phyloP scores from a whole-genome alignment of 1,140 invertebrate species.

The Drosophila nigrodunni region DNA sequence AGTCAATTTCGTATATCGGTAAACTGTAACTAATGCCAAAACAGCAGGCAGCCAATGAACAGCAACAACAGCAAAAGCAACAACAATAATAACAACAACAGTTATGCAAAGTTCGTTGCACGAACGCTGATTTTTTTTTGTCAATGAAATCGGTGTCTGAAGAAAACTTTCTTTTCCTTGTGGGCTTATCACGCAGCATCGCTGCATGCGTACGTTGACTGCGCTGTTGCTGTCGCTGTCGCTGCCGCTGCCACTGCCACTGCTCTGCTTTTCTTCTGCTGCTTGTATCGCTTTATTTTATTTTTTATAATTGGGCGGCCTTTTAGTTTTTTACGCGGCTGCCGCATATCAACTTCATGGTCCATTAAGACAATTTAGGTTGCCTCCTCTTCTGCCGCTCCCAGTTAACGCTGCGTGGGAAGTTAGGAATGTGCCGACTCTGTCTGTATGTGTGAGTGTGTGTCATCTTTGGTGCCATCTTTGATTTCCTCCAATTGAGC shows the following conservation, averaged over 20 bases:
- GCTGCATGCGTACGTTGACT: constrained; percentile 33
- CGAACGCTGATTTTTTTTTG: constrained; percentile 55
- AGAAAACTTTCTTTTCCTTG: constrained; percentile 73
- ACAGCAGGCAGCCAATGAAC: constrained; percentile 42
- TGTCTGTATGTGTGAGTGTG: constrained; percentile 11
- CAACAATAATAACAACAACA: constrained; percentile 58
- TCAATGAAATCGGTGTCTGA: constrained; percentile 65
- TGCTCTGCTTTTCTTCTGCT: constrained; percentile 44
- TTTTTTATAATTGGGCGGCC: constrained; percentile 70
- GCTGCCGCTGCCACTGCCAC: no score
- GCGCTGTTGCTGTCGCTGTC: constrained; percentile 4
- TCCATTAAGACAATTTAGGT: constrained; percentile 81
- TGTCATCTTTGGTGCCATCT: constrained; percentile 50
- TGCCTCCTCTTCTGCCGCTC: constrained; percentile 60
- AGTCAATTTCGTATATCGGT: constrained; percentile 76
- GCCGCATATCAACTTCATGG: constrained; percentile 72
- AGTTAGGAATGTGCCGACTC: constrained; percentile 43
- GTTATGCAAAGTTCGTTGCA: constrained; percentile 69
- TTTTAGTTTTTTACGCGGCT: constrained; percentile 70
- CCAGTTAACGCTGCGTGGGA: constrained; percentile 63
- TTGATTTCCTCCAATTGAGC: constrained; percentile 61
- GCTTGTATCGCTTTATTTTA: constrained; percentile 45
- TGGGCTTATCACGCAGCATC: constrained; percentile 74
- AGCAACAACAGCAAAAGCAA: constrained; percentile 32
- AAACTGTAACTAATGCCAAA: constrained; percentile 77